These are phyloP conservation scores for Mesorhabditis spiculigera DNA, from an alignment of 2,888 invertebrate genomes.

Conservation along the genomic window DNA sequence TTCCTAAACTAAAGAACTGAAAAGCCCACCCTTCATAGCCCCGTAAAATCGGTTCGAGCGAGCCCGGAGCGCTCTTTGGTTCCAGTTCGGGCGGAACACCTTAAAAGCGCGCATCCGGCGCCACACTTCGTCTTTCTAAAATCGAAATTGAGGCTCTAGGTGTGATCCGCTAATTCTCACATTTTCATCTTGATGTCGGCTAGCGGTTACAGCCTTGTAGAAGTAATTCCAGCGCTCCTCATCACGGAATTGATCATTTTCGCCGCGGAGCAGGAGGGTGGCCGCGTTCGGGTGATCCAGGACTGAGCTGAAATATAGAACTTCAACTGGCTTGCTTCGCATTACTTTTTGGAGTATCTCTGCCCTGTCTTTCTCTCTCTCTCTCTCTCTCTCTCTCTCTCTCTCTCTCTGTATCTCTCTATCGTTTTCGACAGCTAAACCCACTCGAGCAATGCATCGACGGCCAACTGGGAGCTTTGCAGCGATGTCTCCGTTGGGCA, in stretches of 20 bases:
- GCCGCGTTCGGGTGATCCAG: constrained; percentile 41
- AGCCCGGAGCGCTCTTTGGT: constrained; percentile 30
- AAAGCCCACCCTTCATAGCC: no score
- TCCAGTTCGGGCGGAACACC: constrained; percentile 38
- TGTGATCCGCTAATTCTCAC: constrained; percentile 6
- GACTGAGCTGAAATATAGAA: constrained; percentile 19
- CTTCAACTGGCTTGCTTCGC: not conserved
- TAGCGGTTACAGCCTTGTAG: constrained; percentile 33
- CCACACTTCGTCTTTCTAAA: constrained; percentile 38
- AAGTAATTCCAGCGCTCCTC: constrained; percentile 42
- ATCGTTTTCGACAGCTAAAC: not conserved
- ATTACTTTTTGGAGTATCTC: no score
- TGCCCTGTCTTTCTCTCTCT: no score
- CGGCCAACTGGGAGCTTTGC: constrained; percentile 34
- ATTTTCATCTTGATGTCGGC: constrained; percentile 25
- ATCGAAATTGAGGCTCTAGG: not conserved
- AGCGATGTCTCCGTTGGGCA: constrained; percentile 31
- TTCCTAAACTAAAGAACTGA: no score
- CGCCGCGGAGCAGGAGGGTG: constrained; percentile 36
- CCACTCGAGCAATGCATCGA: constrained; percentile 36
- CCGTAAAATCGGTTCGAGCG: constrained; percentile 26
- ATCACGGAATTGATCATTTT: constrained; percentile 25
- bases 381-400: no score
- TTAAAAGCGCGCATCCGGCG: constrained; percentile 34
- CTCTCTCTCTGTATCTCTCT: no score